Conservation (phyloP, 2,113 vertebrate species). For the Platichthys flesus region DNA sequence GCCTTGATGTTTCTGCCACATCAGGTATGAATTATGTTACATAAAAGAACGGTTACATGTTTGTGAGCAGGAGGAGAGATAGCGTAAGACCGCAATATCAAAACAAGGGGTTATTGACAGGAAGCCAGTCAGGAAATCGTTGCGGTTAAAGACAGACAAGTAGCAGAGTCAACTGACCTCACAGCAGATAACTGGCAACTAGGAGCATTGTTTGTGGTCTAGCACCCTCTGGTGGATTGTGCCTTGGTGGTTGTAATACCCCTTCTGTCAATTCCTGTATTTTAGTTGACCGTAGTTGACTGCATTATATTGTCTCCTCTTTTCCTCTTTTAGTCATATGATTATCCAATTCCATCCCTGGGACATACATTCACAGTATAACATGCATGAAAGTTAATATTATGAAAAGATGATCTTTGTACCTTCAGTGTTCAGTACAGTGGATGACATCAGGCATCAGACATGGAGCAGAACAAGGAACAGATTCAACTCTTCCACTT, state of each 20-base stretch:
- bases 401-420: not conserved
- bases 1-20: conserved; percentile 13
- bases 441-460: not conserved
- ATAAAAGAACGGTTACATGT: not conserved
- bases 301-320: too few relatives aligned
- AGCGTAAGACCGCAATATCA: conserved; percentile 38
- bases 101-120: conserved; percentile 29
- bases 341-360: not conserved
- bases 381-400: not conserved
- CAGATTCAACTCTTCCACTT: not conserved
- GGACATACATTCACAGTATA: not conserved
- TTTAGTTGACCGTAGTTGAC: not conserved
- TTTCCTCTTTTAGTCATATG: not conserved
- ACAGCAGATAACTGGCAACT: not conserved
- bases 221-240: conserved; percentile 61
- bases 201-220: conserved; percentile 33
- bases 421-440: not conserved
- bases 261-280: not conserved
- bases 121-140: conserved; percentile 55
- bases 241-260: not conserved
- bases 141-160: conserved; percentile 1
- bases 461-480: not conserved
- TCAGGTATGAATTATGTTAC: conserved; percentile 20
- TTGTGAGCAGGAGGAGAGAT: conserved; percentile 17
- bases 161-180: not conserved